These are phyloP conservation scores for Heloderma charlesbogerti DNA, from an alignment of 2,113 vertebrate species.

Conservation along the genomic window DNA sequence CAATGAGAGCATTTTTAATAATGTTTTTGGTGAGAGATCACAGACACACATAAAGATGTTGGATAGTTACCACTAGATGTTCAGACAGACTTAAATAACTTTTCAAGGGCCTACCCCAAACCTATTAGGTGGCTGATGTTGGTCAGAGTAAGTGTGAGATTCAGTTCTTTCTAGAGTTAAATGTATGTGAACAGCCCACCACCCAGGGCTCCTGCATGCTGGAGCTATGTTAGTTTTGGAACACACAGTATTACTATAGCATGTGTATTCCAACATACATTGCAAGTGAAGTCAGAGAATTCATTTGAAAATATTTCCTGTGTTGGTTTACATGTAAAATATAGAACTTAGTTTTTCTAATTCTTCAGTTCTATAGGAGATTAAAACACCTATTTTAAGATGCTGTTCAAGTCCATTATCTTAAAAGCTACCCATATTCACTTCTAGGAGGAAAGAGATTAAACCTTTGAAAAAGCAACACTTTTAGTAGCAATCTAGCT, in stretches of 20 bases:
- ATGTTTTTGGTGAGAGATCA: neutral
- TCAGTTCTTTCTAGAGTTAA: neutral
- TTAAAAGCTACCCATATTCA: slow-evolving; percentile 54
- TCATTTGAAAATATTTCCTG: slow-evolving; percentile 48
- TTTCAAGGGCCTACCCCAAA: neutral
- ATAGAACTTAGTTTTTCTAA: slow-evolving; percentile 16
- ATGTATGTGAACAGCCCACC: neutral
- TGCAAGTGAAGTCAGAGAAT: slow-evolving; percentile 30
- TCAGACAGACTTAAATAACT: neutral
- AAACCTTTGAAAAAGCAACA: slow-evolving; percentile 45
- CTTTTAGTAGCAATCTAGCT: slow-evolving; percentile 53
- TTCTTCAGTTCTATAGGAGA: slow-evolving; percentile 41
- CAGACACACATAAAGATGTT: neutral
- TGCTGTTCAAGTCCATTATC: slow-evolving; percentile 49
- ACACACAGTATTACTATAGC: neutral
- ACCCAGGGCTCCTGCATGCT: neutral
- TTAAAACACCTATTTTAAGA: slow-evolving; percentile 52
- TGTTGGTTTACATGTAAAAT: slow-evolving; percentile 40
- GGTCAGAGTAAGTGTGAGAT: neutral
- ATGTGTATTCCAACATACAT: neutral
- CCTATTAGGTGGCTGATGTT: neutral
- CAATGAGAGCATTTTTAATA: slow-evolving; percentile 30
- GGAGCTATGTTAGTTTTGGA: neutral
- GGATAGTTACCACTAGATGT: neutral
- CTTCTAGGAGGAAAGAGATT: slow-evolving; percentile 59